Percentiles rank a stretch among this genome's conserved stretches.
Conservation (phyloP, 2,113 vertebrate species). For the Upupa epops region DNA sequence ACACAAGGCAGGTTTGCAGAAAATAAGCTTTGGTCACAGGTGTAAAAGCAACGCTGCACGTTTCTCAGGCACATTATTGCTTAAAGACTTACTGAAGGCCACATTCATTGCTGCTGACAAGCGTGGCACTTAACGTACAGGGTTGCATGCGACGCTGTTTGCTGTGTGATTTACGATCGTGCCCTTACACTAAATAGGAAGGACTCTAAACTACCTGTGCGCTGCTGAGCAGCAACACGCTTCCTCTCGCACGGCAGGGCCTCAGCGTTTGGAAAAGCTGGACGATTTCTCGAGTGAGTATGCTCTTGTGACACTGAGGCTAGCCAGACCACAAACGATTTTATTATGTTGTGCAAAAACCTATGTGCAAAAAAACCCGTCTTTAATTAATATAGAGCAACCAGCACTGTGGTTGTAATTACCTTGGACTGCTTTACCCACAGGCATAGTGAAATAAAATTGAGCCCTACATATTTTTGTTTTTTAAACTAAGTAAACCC, state of each 20-base stretch:
- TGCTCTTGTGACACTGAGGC: conserved; percentile 53
- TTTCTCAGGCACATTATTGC: neutral
- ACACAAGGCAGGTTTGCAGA: neutral
- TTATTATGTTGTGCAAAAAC: conserved; percentile 62
- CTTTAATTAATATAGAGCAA: conserved; percentile 69
- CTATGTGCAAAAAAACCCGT: conserved; percentile 24
- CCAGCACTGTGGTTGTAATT: conserved; percentile 46
- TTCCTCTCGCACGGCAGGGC: conserved; percentile 29
- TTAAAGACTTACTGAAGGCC: conserved; percentile 28
- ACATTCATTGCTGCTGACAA: conserved; percentile 51
- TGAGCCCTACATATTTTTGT: conserved; percentile 52
- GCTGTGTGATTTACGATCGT: neutral
- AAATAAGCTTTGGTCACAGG: conserved; percentile 5
- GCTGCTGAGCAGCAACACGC: neutral
- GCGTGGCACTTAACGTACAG: neutral
- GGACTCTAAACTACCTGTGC: conserved; percentile 31
- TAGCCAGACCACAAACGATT: conserved; percentile 62
- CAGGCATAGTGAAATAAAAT: conserved; percentile 65
- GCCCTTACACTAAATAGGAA: conserved; percentile 16
- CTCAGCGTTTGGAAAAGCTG: conserved; percentile 51
- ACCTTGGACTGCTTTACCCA: conserved; percentile 57
- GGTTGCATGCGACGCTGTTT: neutral
- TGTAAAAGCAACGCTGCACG: neutral
- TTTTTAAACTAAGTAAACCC: conserved; percentile 68
- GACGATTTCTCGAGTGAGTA: conserved; percentile 41